Base-by-base conservation (phyloP, 2,113 vertebrate genomes). In the Plecotus auritus region DNA sequence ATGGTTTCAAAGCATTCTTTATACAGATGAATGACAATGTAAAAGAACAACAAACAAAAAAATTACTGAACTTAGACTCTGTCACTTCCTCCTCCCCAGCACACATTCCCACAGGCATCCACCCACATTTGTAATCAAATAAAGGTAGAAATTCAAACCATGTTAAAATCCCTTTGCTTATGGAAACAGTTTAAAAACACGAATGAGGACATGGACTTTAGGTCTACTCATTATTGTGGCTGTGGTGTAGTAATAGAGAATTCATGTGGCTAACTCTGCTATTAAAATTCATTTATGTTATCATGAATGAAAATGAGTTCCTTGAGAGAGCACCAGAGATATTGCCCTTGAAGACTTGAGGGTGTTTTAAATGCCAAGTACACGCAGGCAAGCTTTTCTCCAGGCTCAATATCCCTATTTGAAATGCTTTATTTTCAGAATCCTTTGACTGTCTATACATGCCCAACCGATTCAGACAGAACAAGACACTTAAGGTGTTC, bases 381-480 rank as follows among this genome's bases (percentile, higher is more conserved):
- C 10, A 66, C 18, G 70, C 66, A 91, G 40, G 32, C 59, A 88
- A 92, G 23, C 8, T 51, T 85, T 95, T 92, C 12, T 74, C 11
- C 54, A 90, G 64, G 64, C 6, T 95, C 94, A 84, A 93, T 80
- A 76, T 64, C 64, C 23, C 47, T 80, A 47, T 80, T 95, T 95
- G 73, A 91, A 82, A 85, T 77, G 40, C 14, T 93, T 80, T 94
- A 56, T 91, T 95, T 90, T 42, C 22, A 64, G 66, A 81, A 90
- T 35, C 0, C 42, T 94, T 91, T 90, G 47, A 69, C n/a, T 69
- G 10, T 30, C 81, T 85, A 5, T 49, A 47, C 22, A 47, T 54
- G 51, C 80, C 76, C 66, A 96, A 80, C 45, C 61, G 66, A 90
- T 92, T 95, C 54, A 90, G 59, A 83, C 10, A 78, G 67, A 92